phyloP scores from a whole-genome alignment of 1,140 invertebrate genomes.

The Oryzaephilus surinamensis region DNA sequence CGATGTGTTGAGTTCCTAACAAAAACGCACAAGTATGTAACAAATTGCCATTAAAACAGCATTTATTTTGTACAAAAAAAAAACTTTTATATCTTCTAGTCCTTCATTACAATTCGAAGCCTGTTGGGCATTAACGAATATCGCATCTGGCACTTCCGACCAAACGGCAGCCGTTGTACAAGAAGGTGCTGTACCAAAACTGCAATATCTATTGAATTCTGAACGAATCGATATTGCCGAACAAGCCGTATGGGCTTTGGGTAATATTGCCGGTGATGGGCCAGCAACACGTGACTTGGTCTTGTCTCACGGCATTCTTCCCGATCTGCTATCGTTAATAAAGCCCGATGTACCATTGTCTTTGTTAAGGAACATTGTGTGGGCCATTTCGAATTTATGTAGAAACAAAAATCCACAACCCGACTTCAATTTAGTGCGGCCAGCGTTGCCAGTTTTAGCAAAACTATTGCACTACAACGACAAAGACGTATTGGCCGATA shows the following conservation, averaged over 20 bases:
- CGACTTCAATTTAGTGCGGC: constrained; percentile 61
- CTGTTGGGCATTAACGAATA: constrained; percentile 96
- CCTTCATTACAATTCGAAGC: constrained; percentile 92
- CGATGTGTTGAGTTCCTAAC: constrained; percentile 69
- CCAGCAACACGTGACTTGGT: constrained; percentile 65
- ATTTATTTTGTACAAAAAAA: too few relatives aligned
- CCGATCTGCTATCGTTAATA: constrained; percentile 55
- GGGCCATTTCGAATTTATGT: constrained; percentile 88
- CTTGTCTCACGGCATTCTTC: constrained; percentile 50
- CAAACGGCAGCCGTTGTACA: constrained; percentile 83
- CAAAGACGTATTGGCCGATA: constrained; percentile 74
- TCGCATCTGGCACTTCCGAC: constrained; percentile 86
- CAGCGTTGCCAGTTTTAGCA: constrained; percentile 71
- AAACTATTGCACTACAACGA: constrained; percentile 64
- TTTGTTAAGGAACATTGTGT: constrained; percentile 37
- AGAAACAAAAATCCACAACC: constrained; percentile 85
- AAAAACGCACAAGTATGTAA: constrained; percentile 55
- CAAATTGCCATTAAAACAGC: neutral
- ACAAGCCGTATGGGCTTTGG: constrained; percentile 95
- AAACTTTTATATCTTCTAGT: too few relatives aligned
- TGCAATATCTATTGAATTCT: constrained; percentile 68
- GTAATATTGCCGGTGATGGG: constrained; percentile 93
- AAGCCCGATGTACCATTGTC: constrained; percentile 45
- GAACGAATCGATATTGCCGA: constrained; percentile 74
- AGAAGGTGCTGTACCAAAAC: constrained; percentile 74